Percentiles rank a stretch among this genome's conserved stretches.
Conservation (phyloP, 2,888 invertebrate species). For the Synergus gifuensis region DNA sequence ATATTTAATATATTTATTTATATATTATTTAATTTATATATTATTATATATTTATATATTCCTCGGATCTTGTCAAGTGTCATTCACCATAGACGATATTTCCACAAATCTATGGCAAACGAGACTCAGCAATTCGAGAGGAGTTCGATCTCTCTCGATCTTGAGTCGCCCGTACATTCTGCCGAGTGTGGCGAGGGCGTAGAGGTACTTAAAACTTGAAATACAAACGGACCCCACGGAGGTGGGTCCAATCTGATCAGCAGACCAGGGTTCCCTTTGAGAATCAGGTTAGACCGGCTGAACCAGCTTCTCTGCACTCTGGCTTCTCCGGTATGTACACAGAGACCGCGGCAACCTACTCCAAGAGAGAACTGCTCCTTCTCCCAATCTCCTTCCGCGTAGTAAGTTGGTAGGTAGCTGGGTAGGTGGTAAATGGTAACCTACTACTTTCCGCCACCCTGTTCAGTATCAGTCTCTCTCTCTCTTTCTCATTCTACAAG, state of each 20-base stretch:
- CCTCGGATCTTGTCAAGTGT: neutral
- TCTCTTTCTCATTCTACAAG: conserved; percentile 26
- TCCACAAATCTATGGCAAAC: neutral
- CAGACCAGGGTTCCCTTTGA: conserved; percentile 73
- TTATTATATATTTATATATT: neutral
- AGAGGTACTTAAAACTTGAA: conserved; percentile 72
- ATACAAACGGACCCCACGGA: conserved; percentile 75
- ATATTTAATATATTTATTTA: too few species aligned
- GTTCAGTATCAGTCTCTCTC: conserved; percentile 24
- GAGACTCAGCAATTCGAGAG: neutral
- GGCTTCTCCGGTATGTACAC: conserved; percentile 61
- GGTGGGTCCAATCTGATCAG: conserved; percentile 75
- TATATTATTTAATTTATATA: too few species aligned
- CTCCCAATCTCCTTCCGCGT: conserved; percentile 71
- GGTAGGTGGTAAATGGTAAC: conserved; percentile 59
- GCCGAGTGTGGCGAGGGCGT: conserved; percentile 70
- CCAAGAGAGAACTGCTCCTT: conserved; percentile 56
- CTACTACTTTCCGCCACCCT: conserved; percentile 62
- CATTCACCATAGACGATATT: neutral
- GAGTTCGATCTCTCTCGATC: neutral
- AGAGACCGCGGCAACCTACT: conserved; percentile 56
- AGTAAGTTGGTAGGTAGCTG: conserved; percentile 64
- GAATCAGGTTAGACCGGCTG: conserved; percentile 78
- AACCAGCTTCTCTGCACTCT: conserved; percentile 75
- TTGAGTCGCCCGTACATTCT: conserved; percentile 47